phyloP scores from a whole-genome alignment of 2,888 invertebrate genomes.

The Spodoptera littoralis region DNA sequence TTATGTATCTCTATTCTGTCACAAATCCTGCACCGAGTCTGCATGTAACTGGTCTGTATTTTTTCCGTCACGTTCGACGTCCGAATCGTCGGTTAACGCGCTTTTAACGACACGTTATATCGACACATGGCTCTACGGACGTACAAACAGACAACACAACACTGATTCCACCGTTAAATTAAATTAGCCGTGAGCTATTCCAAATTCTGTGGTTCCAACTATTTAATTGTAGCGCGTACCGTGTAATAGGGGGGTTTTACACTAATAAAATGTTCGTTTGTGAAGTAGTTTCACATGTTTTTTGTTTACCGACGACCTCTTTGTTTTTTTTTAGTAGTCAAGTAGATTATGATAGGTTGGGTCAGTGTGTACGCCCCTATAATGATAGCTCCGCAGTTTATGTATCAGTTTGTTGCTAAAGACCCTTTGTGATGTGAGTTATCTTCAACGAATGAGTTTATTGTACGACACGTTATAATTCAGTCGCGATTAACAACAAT shows the following conservation, averaged over 20 bases:
- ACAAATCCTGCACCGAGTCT: background rate
- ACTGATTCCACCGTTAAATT: constrained; percentile 58
- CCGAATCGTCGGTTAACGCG: constrained; percentile 73
- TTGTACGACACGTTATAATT: constrained; percentile 37
- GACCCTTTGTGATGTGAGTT: constrained; percentile 38
- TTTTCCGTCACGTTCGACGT: constrained; percentile 45
- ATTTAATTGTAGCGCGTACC: constrained; percentile 47
- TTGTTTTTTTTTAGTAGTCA: constrained; percentile 21
- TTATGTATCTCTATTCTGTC: too few species aligned
- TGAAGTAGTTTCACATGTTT: constrained; percentile 15
- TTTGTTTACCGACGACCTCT: constrained; percentile 14
- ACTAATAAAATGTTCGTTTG: constrained; percentile 32
- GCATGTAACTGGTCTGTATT: constrained; percentile 34
- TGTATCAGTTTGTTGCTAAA: constrained; percentile 32
- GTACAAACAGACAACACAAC: constrained; percentile 42
- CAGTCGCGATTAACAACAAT: constrained; percentile 35
- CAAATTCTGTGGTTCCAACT: constrained; percentile 49
- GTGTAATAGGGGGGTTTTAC: constrained; percentile 38
- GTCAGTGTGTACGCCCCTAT: constrained; percentile 4
- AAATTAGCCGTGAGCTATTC: constrained; percentile 60
- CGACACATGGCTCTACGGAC: constrained; percentile 64
- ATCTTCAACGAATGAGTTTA: constrained; percentile 46
- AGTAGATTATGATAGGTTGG: constrained; percentile 31
- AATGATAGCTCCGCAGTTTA: background rate
- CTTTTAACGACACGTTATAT: constrained; percentile 74